Percentiles rank a stretch among this genome's conserved stretches.
Conservation (phyloP, 2,888 invertebrate genomes). For the Stenotaenia linearis region DNA sequence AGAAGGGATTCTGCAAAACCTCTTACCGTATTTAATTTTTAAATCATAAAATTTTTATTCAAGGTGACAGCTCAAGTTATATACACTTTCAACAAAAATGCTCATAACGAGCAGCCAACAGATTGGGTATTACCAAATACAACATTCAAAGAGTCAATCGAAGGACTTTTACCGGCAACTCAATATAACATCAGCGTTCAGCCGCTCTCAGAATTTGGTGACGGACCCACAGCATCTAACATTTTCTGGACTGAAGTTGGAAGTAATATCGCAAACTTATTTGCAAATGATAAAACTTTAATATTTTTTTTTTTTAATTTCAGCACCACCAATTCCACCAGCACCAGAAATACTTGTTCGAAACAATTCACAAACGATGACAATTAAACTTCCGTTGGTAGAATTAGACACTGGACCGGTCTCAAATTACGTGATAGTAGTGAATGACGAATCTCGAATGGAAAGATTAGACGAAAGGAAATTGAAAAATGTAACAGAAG, state of each 20-base stretch:
- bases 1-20: no score
- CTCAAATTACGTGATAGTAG: slow-evolving; percentile 41
- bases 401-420: slow-evolving; percentile 73
- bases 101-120: slow-evolving; percentile 41
- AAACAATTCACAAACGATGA: slow-evolving; percentile 56
- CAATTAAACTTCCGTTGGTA: slow-evolving; percentile 61
- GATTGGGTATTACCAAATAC: slow-evolving; percentile 43
- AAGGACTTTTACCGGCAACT: slow-evolving; percentile 64
- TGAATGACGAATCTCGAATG: slow-evolving; percentile 58
- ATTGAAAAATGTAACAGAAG: slow-evolving; percentile 61
- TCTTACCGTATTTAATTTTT: no score
- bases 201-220: slow-evolving; percentile 55
- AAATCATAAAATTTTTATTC: neutral
- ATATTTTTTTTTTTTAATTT: slow-evolving; percentile 43
- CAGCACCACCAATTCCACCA: slow-evolving; percentile 61
- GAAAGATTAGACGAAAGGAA: slow-evolving; percentile 58
- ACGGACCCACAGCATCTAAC: slow-evolving; percentile 53
- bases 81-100: slow-evolving; percentile 42
- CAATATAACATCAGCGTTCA: slow-evolving; percentile 66
- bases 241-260: slow-evolving; percentile 66
- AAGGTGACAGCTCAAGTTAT: neutral
- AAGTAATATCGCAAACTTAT: slow-evolving; percentile 41
- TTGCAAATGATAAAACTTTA: neutral
- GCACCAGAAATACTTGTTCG: slow-evolving; percentile 60
- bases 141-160: slow-evolving; percentile 45